Conservation (phyloP, 2,797 vertebrate species). For the Garrulus glandarius region DNA sequence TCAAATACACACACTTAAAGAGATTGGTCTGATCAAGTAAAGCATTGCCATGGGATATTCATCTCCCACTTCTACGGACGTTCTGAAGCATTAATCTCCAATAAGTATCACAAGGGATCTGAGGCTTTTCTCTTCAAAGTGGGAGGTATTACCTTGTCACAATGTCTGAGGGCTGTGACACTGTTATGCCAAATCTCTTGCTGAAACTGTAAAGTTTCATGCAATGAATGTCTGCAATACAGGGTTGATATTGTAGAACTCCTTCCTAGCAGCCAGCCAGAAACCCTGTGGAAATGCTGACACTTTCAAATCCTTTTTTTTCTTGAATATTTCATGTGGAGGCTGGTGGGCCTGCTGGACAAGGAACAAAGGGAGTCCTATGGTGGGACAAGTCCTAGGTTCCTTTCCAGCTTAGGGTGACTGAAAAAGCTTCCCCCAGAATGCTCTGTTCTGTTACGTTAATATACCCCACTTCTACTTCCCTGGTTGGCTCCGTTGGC, state of each 20-base stretch:
- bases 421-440: too few species aligned
- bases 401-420: too few species aligned
- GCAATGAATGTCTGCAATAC: background rate
- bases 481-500: too few species aligned
- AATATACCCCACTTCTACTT: too few species aligned
- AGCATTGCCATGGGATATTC: background rate
- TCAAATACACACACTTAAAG: background rate
- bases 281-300: background rate
- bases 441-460: too few species aligned
- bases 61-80: background rate
- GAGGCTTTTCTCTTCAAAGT: slow-evolving; percentile 1
- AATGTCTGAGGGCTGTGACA: background rate
- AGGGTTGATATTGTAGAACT: background rate
- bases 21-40: background rate
- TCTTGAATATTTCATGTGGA: background rate
- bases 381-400: too few species aligned
- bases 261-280: background rate
- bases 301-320: background rate
- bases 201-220: background rate
- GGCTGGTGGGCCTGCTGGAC: too few species aligned
- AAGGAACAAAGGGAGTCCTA: too few species aligned
- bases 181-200: background rate
- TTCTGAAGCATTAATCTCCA: background rate
- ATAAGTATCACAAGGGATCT: background rate
- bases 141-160: background rate